Base-by-base conservation (phyloP, 2,888 invertebrate genomes). In the Dryadula phaetusa region DNA sequence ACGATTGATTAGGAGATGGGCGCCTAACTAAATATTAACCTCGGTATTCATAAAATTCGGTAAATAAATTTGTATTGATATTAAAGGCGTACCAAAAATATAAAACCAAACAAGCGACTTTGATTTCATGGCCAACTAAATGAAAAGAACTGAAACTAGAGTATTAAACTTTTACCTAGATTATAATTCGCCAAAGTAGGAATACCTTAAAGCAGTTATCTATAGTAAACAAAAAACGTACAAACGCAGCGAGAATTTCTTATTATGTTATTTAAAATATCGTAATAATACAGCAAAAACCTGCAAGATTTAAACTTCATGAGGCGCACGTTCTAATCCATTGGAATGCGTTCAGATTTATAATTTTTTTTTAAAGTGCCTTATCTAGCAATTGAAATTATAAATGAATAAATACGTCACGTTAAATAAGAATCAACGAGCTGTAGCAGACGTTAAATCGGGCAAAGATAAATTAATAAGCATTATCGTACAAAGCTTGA, bases 361-460 rank as follows among this genome's bases (percentile, higher is more conserved):
- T n/a, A n/a, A n/a, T n/a, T 46, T 46, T 4, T 34, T 8, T 18
- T 20, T 12, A 20, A 46, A 18, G 22, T 56, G 34, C 4, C 20
- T n/a, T 37, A 40, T 10, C 8, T 2, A 22, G 37, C 8, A 22
- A 22, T 10, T 10, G 14, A 56, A 40, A 22, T 25, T 22, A 16
- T 40, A 25, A 56, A 40, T 56, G 22, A 16, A 56, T 16, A 56
- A 56, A 20, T 40, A 10, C 5, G 16, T 40, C 56, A 22, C 40
- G 10, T 40, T 56, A 25, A 56, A 25, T 25, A 25, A 22, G 2
- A 40, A n/a, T 56, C n/a, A 56, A 56, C 40, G 25, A 56, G 40
- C 25, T 56, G 16, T 56, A 40, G 40, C 56, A 56, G 40, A 56
- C 16, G n/a, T 56, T 56, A 40, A 56, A 56, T 56, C 40, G 37